Percentiles rank a stretch among this genome's conserved stretches.
Conservation (phyloP, 2,113 vertebrate species). For the Otolemur garnettii region DNA sequence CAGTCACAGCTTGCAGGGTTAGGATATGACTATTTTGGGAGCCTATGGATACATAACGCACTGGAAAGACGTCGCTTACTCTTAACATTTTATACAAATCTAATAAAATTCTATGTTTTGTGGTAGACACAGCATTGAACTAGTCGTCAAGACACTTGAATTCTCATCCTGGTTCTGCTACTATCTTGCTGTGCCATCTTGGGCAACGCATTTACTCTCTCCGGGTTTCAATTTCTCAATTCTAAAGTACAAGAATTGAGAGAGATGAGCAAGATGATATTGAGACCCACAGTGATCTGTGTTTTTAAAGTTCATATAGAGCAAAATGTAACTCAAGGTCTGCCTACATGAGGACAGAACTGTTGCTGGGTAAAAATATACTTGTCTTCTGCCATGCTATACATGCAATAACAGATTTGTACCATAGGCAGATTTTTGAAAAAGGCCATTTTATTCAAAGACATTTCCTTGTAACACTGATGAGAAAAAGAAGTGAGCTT, state of each 20-base stretch:
- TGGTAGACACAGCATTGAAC: neutral
- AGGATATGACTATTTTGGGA: neutral
- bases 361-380: neutral
- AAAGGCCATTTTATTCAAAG: neutral
- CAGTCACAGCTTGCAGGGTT: neutral
- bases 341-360: neutral
- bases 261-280: neutral
- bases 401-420: neutral
- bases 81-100: neutral
- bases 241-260: slow-evolving; percentile 36
- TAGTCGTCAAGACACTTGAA: neutral
- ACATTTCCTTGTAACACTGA: neutral
- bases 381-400: neutral
- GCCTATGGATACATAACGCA: neutral
- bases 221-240: neutral
- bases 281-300: neutral
- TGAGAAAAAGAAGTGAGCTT: neutral
- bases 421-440: neutral
- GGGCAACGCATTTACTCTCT: neutral
- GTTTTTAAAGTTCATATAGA: neutral
- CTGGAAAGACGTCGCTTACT: neutral
- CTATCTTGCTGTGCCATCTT: neutral
- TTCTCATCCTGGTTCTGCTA: neutral
- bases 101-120: neutral
- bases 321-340: neutral